These are phyloP conservation scores for Gerris buenoi DNA, from an alignment of 1,140 invertebrate genomes.

Conservation along the genomic window DNA sequence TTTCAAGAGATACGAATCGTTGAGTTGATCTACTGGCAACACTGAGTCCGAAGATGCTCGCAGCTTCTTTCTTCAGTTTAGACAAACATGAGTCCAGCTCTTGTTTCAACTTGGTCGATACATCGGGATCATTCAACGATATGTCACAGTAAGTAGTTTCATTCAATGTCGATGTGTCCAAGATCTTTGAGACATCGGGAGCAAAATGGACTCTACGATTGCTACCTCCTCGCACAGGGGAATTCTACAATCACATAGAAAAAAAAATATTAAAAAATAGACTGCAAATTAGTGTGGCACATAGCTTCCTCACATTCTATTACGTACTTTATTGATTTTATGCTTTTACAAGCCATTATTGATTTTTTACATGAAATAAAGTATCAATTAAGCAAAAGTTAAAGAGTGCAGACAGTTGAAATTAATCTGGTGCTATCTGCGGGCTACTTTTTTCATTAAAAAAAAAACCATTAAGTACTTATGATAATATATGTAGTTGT, in stretches of 20 bases:
- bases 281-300: too few relatives aligned
- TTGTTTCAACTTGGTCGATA: conserved; percentile 40
- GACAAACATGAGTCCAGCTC: conserved; percentile 47
- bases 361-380: too few relatives aligned
- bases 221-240: neutral
- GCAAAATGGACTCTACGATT: conserved; percentile 47
- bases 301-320: too few relatives aligned
- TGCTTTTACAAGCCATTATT: too few relatives aligned
- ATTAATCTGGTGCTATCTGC: too few relatives aligned
- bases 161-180: conserved; percentile 30
- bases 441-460: too few relatives aligned
- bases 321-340: too few relatives aligned
- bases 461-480: too few relatives aligned
- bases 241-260: neutral
- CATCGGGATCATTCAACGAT: conserved; percentile 29
- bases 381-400: too few relatives aligned
- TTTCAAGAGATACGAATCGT: neutral
- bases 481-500: too few relatives aligned
- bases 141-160: conserved; percentile 31
- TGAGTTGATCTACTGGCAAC: neutral
- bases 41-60: conserved; percentile 38
- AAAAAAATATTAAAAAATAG: neutral
- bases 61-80: conserved; percentile 46
- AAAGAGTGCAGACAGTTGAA: too few relatives aligned
- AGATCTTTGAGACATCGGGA: conserved; percentile 44